Evolutionary conservation across 2,888 invertebrate genomes (phyloP).

Genomic region (Thera obeliscata): DNA sequence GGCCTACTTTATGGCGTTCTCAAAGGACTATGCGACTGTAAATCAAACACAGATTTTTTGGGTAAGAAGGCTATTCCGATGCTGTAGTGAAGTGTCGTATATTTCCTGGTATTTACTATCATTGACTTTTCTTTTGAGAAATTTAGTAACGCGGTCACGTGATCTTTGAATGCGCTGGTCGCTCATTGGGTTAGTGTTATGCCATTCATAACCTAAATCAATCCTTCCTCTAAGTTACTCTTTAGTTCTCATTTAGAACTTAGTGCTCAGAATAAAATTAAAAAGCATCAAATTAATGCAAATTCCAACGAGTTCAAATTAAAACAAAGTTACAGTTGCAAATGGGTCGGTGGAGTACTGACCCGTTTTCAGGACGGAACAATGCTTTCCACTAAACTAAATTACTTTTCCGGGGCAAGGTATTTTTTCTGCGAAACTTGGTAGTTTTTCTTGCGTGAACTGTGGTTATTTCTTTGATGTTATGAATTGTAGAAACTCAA

Average conservation of each 20-base stretch:
- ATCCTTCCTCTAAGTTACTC: too few species aligned
- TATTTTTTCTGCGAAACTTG: slow-evolving; percentile 29
- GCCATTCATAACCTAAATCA: too few species aligned
- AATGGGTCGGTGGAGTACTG: slow-evolving; percentile 53
- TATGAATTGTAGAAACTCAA: background rate
- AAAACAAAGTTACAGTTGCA: slow-evolving; percentile 47
- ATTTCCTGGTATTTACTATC: slow-evolving; percentile 31
- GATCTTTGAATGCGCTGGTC: background rate
- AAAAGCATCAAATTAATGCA: slow-evolving; percentile 30
- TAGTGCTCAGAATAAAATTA: slow-evolving; percentile 9
- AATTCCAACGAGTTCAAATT: slow-evolving; percentile 43
- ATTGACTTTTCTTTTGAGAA: slow-evolving; percentile 29
- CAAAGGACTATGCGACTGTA: slow-evolving; percentile 61
- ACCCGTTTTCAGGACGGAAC: slow-evolving; percentile 60
- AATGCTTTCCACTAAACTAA: slow-evolving; percentile 61
- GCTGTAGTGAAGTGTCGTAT: slow-evolving; percentile 41
- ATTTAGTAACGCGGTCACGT: slow-evolving; percentile 13
- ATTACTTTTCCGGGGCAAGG: slow-evolving; percentile 53
- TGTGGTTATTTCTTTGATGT: background rate
- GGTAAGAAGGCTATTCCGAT: slow-evolving; percentile 51
- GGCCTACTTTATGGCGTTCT: slow-evolving; percentile 76
- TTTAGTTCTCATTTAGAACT: background rate
- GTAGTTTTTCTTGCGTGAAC: slow-evolving; percentile 9
- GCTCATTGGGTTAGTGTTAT: background rate
- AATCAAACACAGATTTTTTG: slow-evolving; percentile 73